Evolutionary conservation across 1,140 invertebrate genomes (phyloP), one percentile per base, ranked within the genome.

Genomic region (Spodoptera litura): DNA sequence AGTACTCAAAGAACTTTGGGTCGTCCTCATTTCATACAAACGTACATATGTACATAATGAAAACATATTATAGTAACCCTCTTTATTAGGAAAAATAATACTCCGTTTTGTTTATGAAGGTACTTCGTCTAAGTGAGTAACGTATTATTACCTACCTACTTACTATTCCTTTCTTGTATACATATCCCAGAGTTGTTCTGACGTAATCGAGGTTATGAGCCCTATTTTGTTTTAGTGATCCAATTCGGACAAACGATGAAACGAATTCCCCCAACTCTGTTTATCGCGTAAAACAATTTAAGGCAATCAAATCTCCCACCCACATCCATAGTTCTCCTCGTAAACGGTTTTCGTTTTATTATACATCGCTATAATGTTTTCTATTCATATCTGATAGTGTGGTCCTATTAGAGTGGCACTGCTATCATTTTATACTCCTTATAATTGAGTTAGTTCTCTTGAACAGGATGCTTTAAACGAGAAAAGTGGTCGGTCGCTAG

Each of bases 61-160:
- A 53, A 31, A 68, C 49, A 52, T 68, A 68, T 68, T 68, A 68
- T 49, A 68, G 44, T 68, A 64, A 44, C 35, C 61, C 64, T 68
- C 64, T 31, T 68, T 68, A 68, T 68, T 68, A 31, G 49, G 49
- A 68, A 49, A 25, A 56, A 56, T 55, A 76, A 78, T 78, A 25
- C 55, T 59, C 51, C 31, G 35, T 52, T 80, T 78, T 83, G 81
- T 83, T 79, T 85, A 64, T 64, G 61, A 64, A 64, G 35, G 35
- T 64, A 80, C 81, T 79, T 81, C 61, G 71, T 55, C 72, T 84
- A 79, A 81, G 81, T 84, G 81, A 77, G 80, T 83, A 80, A 83
- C 75, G 78, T 76, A 81, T 81, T 86, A 80, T 85, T 79, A 73
- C 66, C 80, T 79, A 66, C 74, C 80, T 79, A 66, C 74, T 86